Evolutionary conservation across 2,888 invertebrate species (phyloP), one percentile per base, ranked within the genome.

Genomic region (Drosophila pseudotakahashii): DNA sequence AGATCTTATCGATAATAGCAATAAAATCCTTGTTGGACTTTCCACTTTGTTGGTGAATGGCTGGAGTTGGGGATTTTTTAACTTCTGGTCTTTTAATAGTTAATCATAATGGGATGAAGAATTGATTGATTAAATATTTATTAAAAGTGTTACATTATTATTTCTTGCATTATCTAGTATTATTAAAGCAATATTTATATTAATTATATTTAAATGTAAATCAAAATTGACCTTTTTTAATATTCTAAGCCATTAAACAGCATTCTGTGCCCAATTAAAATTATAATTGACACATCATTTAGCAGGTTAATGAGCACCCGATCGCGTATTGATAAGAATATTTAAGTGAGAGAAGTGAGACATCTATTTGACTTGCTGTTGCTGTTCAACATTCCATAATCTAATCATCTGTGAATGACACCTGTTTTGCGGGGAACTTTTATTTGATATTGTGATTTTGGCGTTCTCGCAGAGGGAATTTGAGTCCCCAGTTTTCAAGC

Each of bases 321-420:
- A 48, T 41, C 10, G 32, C 32, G 11, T 16, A 41, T 14, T 11
- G 16, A 41, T 41, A 47, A 32, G 10, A 47, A 19, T 26, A 47
- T 32, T 45, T 23, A 14, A 47, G 19, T 26, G 39, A 57, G 60
- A 64, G 69, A 47, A 10, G 45, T 30, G 30, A 14, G n/a, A 50
- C 73, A 42, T 32, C 36, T 6, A 47, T 7, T 47, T 63, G 55
- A 45, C 3, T 11, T 32, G 37, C 7, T 26, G 30, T 36, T 39
- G 26, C 37, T 44, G 34, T 42, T 60, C 72, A 39, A 16, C 52
- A 51, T 42, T 7, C 6, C 32, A 9, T 72, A 75, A 83, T 80
- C 81, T 78, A 55, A 83, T 80, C 81, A 68, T 50, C 44, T 39
- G 52, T 4, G 16, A 48, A 16, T 30, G 6, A 47, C 32, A 48